Evolutionary conservation across 2,888 invertebrate species (phyloP), one percentile per base, ranked within the genome.

Genomic region (Ophion slaviceki): DNA sequence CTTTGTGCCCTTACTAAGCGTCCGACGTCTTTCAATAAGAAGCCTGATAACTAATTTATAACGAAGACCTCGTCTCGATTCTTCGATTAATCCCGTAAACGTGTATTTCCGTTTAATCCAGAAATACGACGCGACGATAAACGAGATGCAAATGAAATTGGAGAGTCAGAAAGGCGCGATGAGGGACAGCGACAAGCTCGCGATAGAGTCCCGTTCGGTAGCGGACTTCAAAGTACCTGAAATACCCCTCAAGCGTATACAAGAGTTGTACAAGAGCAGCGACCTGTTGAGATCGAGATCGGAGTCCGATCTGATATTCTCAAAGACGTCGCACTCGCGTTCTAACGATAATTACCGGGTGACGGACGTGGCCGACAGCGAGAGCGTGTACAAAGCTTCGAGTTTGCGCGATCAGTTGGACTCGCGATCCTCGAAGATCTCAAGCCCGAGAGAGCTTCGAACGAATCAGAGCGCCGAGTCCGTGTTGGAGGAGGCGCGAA

Each of bases 141-240:
- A 92, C 62, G 93, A 94, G 85, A 94, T 94, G 94, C 92, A 93
- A 0, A 93, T 92, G 64, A 93, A 93, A 83, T 85, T 94, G 79
- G 93, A 93, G 76, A 89, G 90, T 17, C 92, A 91, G 76, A 92
- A 90, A 82, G 90, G 86, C 32, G 80, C 84, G 24, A 85, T 87
- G 20, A 94, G 91, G 85, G 92, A 93, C 61, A 88, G 66, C 64
- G 93, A 92, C 10, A 93, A 92, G 72, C 87, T 93, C 53, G 93
- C 93, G 2, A 93, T 93, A 79, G 94, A 94, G 84, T 91, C 92
- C 1, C 92, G 90, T 84, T 91, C 92, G 6, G 89, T 93, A 6
- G 91, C 91, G 11, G 92, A 94, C 70, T 93, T 92, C 76, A 93
- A 93, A 91, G 92, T 93, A 90, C 94, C 94, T 86, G 93, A 94